These are phyloP conservation scores for Sphaeramia orbicularis DNA, from an alignment of 2,797 vertebrate species.

Conservation along the genomic window DNA sequence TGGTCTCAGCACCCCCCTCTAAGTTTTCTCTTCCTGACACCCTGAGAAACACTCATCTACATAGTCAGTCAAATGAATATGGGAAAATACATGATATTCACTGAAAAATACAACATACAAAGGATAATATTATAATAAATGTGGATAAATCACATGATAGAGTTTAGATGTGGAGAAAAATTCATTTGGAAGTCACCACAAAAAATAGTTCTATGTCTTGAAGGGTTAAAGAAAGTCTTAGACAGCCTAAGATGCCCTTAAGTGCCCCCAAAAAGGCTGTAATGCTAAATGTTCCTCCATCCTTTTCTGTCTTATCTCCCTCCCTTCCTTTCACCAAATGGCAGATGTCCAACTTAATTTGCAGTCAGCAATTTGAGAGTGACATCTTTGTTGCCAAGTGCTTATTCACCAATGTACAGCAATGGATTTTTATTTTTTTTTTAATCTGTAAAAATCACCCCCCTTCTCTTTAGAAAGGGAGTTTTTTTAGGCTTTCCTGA, in stretches of 20 bases:
- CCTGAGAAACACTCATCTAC: no score
- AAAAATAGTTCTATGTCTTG: no score
- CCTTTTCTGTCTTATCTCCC: neutral
- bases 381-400: neutral
- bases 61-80: no score
- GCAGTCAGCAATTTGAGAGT: slow-evolving; percentile 9
- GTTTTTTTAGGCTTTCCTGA: slow-evolving; percentile 1
- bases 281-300: neutral
- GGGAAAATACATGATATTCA: no score
- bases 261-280: neutral
- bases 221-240: no score
- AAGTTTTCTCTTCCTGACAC: no score
- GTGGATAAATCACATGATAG: no score
- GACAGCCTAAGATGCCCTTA: neutral
- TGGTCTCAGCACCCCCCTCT: no score
- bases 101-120: no score
- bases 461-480: slow-evolving; percentile 4
- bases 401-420: neutral
- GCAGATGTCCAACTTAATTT: slow-evolving; percentile 13
- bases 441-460: slow-evolving; percentile 1
- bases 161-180: no score
- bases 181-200: no score
- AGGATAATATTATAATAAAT: no score
- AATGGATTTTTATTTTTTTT: neutral
- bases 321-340: neutral